Percentiles rank a stretch among this genome's conserved stretches.
These are phyloP conservation scores for Trachelus stipa DNA, from an alignment of 2,888 invertebrate genomes.

Conservation along the genomic window DNA sequence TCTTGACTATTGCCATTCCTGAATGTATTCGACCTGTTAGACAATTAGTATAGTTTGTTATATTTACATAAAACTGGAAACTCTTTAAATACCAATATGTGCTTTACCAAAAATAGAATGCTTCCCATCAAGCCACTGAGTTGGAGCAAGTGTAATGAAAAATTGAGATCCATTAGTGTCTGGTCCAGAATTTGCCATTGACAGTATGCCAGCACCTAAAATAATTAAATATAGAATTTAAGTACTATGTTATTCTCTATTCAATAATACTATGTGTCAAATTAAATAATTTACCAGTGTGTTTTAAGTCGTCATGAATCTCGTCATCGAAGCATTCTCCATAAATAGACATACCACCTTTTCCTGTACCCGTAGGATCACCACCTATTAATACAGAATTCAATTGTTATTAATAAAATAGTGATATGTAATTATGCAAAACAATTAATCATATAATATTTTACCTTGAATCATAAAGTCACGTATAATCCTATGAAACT, in stretches of 20 bases:
- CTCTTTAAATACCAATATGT: not conserved
- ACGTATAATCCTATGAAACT: constrained; percentile 95
- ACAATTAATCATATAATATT: constrained; percentile 1
- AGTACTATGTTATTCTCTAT: not conserved
- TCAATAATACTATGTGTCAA: not conserved
- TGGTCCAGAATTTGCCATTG: constrained; percentile 99
- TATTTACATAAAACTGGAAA: not conserved
- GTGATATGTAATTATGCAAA: not conserved
- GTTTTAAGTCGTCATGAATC: constrained; percentile 92
- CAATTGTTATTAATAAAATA: constrained; percentile 5
- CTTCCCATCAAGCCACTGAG: constrained; percentile 98
- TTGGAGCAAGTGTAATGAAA: constrained; percentile 95
- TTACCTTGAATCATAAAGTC: constrained; percentile 91
- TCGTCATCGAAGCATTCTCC: constrained; percentile 96
- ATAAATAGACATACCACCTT: constrained; percentile 97
- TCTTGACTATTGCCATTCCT: constrained; percentile 92
- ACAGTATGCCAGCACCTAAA: constrained; percentile 77
- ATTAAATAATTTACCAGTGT: constrained; percentile 76
- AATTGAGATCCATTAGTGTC: constrained; percentile 98
- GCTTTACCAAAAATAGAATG: constrained; percentile 91
- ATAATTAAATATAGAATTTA: constrained; percentile 23
- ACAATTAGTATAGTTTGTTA: not conserved
- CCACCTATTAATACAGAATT: constrained; percentile 71
- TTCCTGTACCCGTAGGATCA: constrained; percentile 96
- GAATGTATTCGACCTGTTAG: constrained; percentile 76